Conservation (phyloP, 2,113 vertebrate genomes). For the Psophia crepitans region DNA sequence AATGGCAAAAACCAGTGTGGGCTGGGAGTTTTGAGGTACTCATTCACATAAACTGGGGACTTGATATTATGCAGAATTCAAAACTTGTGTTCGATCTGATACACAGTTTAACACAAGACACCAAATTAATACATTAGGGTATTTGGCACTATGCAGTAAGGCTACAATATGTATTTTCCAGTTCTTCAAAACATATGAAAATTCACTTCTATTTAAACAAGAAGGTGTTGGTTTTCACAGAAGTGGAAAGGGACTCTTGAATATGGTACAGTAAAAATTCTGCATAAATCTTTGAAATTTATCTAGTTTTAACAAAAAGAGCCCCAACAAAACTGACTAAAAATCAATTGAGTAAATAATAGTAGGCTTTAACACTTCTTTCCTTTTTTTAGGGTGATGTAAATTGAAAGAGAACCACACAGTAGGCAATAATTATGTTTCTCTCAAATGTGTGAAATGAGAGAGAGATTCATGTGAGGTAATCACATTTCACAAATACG, state of each 20-base stretch:
- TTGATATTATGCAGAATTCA: background rate
- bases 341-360: background rate
- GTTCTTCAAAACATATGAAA: background rate
- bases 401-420: background rate
- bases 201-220: background rate
- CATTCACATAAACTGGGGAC: background rate
- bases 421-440: background rate
- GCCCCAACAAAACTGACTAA: background rate
- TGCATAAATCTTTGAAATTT: background rate
- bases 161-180: background rate
- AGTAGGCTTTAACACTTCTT: background rate
- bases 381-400: background rate
- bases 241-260: background rate
- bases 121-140: background rate
- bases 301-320: background rate
- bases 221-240: background rate
- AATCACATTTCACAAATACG: background rate
- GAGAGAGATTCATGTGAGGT: background rate
- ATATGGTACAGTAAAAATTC: background rate
- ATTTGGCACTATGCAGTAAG: background rate
- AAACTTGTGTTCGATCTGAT: background rate
- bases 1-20: background rate
- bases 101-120: background rate
- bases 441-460: background rate
- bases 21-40: background rate